Evolutionary conservation across 1,140 invertebrate genomes (phyloP), one percentile per base, ranked within the genome.

Genomic region (Caenorhabditis elegans): DNA sequence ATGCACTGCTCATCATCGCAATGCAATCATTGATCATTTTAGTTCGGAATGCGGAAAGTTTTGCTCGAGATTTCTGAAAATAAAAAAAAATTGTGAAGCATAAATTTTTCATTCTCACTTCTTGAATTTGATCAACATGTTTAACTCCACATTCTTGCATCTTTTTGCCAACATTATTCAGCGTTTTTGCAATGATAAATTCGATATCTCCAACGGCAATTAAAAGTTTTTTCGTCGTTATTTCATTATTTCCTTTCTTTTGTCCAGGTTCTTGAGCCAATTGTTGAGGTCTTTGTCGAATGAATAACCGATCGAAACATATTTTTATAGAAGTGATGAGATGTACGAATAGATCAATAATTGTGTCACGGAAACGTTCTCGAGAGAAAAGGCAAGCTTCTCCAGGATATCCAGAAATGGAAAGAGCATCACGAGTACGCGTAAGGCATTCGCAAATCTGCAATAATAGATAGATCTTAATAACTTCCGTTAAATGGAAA

Each of bases 191-290:
- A 2, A 87, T 51, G 19, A 89, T 81, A 76, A 88, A 88, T 24
- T 89, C 89, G 17, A 90, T 70, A 77, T 89, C 89, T n/a, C 87
- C 84, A 28, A 90, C 82, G 24, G 83, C 76, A 6, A 88, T 87
- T 5, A 89, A 70, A 34, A 90, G 76, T 43, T 85, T 86, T 17
- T 85, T 79, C 26, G 85, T 82, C 11, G 49, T 84, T 8, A 82
- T 49, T 24, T 78, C 31, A 3, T 46, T 47, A 8, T 15, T 43
- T 43, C 36, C 24, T 22, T 79, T 53, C 22, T 79, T 53, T 5
- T 60, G 28, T 31, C 28, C 49, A 17, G 8, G 10, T n/a, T 6
- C 24, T 15, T 31, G 49, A 26, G 8, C 75, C 11, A 77, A n/a
- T n/a, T 65, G 19, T 48, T 46, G 51, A 0, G 51, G 34, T 47